These are phyloP conservation scores for Pharmacophagus antenor DNA, from an alignment of 2,888 invertebrate genomes.

Conservation along the genomic window DNA sequence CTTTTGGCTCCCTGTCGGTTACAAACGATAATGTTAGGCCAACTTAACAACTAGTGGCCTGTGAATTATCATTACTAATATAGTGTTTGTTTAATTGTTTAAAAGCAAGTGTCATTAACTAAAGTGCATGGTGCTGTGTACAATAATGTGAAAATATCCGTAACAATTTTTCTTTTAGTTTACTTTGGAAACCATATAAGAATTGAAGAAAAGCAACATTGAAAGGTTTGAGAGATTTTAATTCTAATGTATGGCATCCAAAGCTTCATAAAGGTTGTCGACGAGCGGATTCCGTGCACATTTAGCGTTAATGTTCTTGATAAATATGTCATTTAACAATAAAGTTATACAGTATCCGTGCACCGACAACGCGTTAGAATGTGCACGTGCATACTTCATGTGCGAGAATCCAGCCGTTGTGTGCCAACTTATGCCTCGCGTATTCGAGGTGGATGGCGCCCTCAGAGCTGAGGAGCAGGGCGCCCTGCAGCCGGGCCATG, in stretches of 20 bases:
- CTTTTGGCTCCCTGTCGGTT: slow-evolving; percentile 86
- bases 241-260: slow-evolving; percentile 33
- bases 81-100: slow-evolving; percentile 19
- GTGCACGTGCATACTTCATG: slow-evolving; percentile 79
- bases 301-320: neutral
- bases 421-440: slow-evolving; percentile 99
- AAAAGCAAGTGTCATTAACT: slow-evolving; percentile 33
- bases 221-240: neutral
- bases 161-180: slow-evolving; percentile 37
- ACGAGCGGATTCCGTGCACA: slow-evolving; percentile 11
- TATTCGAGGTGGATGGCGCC: slow-evolving; percentile 99
- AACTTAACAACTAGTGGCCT: neutral
- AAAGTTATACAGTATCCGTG: slow-evolving; percentile 28
- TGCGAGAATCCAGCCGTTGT: slow-evolving; percentile 81
- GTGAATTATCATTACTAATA: slow-evolving; percentile 23
- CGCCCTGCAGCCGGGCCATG: slow-evolving; percentile 96
- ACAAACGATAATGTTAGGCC: slow-evolving; percentile 31
- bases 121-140: slow-evolving; percentile 70
- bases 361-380: slow-evolving; percentile 33
- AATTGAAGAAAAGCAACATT: neutral
- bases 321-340: no score
- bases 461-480: slow-evolving; percentile 96
- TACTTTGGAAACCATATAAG: slow-evolving; percentile 38
- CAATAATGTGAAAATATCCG: slow-evolving; percentile 47
- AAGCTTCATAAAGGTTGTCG: slow-evolving; percentile 30